phyloP scores from a whole-genome alignment of 2,888 invertebrate genomes.

The Apotomis capreana region DNA sequence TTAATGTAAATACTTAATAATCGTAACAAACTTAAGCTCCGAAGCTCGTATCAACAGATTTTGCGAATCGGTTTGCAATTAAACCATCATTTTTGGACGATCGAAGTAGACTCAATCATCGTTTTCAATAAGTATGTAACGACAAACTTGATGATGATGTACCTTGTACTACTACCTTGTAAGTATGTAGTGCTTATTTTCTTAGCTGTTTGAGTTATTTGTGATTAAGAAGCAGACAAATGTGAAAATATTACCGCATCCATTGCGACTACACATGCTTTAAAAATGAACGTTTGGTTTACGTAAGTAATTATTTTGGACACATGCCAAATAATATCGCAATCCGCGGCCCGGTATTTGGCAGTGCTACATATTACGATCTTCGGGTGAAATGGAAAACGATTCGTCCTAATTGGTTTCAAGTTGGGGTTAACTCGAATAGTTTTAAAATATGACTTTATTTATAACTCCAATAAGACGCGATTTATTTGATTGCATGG shows the following conservation, averaged over 20 bases:
- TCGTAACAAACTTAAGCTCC: no score
- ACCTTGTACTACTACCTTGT: no score
- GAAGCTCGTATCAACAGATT: no score
- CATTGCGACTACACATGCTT: slow-evolving; percentile 43
- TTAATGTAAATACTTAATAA: no score
- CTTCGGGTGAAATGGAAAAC: slow-evolving; percentile 54
- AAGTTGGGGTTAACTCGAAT: slow-evolving; percentile 10
- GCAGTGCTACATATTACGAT: slow-evolving; percentile 55
- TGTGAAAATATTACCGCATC: slow-evolving; percentile 51
- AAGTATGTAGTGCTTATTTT: no score
- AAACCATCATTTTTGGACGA: no score
- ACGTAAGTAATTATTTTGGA: slow-evolving; percentile 81
- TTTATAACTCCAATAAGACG: no score
- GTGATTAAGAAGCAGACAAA: neutral
- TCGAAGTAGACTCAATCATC: no score
- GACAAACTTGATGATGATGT: no score
- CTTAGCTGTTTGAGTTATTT: neutral
- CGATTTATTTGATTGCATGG: no score
- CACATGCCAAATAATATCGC: slow-evolving; percentile 73
- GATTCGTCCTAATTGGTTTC: slow-evolving; percentile 37
- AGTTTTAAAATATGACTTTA: neutral
- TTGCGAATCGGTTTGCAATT: no score
- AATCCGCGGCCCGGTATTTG: slow-evolving; percentile 63
- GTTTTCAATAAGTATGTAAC: no score
- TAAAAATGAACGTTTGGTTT: slow-evolving; percentile 62